Conservation (phyloP, 2,797 vertebrate genomes). For the Eleutherodactylus coqui region DNA sequence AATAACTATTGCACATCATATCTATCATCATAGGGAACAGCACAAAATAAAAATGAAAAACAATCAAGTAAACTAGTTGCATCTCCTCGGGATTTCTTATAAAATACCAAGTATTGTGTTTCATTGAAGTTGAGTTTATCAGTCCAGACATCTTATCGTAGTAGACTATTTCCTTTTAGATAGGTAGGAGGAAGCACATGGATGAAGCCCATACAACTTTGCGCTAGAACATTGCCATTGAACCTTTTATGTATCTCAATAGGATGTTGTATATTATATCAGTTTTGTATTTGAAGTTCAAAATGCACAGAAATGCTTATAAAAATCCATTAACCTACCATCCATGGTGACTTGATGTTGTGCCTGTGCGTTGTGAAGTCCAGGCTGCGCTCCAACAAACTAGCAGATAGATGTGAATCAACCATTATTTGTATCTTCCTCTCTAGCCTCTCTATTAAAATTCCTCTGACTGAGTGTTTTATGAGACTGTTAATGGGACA, state of each 20-base stretch:
- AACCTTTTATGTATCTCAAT: neutral
- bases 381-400: slow-evolving; percentile 26
- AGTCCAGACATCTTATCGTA: neutral
- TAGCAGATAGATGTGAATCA: slow-evolving; percentile 43
- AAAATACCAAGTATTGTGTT: no score
- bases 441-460: slow-evolving; percentile 57
- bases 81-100: neutral
- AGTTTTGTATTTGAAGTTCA: neutral
- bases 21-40: neutral
- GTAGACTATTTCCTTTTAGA: neutral
- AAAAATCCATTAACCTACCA: slow-evolving; percentile 44
- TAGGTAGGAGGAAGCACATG: neutral
- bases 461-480: slow-evolving; percentile 60
- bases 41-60: neutral
- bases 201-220: neutral
- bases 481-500: slow-evolving; percentile 53
- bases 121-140: no score
- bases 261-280: neutral
- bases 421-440: slow-evolving; percentile 58
- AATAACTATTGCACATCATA: neutral
- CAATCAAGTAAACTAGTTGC: neutral
- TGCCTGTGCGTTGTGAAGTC: slow-evolving; percentile 35
- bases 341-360: slow-evolving; percentile 41
- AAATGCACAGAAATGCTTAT: neutral
- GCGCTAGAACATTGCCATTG: neutral